These are phyloP conservation scores for Parapristionchus giblindavisi DNA, from an alignment of 2,888 invertebrate genomes.

Conservation along the genomic window DNA sequence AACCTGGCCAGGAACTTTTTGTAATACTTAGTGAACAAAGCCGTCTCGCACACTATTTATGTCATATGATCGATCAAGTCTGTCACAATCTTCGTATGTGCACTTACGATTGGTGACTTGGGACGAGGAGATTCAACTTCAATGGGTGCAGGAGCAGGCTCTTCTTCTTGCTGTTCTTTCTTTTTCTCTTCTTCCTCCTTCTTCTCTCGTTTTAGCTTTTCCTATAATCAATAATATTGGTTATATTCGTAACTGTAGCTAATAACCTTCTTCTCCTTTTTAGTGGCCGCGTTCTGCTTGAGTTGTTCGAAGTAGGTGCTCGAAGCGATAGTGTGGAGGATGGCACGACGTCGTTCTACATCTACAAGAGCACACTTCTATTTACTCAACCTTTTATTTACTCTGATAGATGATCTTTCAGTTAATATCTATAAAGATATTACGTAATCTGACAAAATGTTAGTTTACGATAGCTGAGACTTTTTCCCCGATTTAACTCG, in stretches of 20 bases:
- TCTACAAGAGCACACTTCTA: too few relatives aligned
- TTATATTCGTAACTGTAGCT: background rate
- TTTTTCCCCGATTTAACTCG: too few relatives aligned
- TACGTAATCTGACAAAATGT: too few relatives aligned
- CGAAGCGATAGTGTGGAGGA: conserved; percentile 6
- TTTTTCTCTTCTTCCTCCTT: background rate
- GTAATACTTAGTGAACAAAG: too few relatives aligned
- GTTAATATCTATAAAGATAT: too few relatives aligned
- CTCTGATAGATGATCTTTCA: too few relatives aligned
- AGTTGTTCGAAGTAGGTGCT: conserved; percentile 15
- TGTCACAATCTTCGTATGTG: too few relatives aligned
- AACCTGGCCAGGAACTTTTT: too few relatives aligned
- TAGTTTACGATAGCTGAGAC: too few relatives aligned
- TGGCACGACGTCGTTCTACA: conserved; percentile 5
- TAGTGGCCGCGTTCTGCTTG: conserved; percentile 17
- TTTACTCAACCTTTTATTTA: too few relatives aligned
- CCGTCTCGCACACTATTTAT: too few relatives aligned
- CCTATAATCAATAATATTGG: conserved; percentile 14
- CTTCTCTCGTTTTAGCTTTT: conserved; percentile 9
- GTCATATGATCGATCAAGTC: too few relatives aligned
- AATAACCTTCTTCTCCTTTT: conserved; percentile 15
- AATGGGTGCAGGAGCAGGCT: background rate
- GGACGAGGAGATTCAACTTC: background rate
- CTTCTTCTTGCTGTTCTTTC: background rate
- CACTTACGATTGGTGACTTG: conserved; percentile 19